Evolutionary conservation across 2,888 invertebrate genomes (phyloP).

Genomic region (Pteria penguin): DNA sequence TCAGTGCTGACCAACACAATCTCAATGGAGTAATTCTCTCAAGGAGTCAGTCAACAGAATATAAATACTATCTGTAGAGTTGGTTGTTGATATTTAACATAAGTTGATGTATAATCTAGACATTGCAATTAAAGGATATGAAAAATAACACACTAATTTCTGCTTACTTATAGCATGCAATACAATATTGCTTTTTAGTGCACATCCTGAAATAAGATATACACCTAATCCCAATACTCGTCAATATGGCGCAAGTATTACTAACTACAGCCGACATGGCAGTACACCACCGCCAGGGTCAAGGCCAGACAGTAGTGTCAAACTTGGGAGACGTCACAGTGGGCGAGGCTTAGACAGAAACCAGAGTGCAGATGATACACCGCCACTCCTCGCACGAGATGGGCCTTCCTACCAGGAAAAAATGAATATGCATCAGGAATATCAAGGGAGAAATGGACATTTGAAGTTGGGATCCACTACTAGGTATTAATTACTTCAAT

Average conservation of each 20-base stretch:
- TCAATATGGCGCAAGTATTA: constrained; percentile 35
- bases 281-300: constrained; percentile 34
- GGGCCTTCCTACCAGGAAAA: constrained; percentile 52
- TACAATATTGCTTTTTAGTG: constrained; percentile 15
- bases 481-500: too few species aligned
- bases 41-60: too few species aligned
- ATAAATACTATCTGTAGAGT: too few species aligned
- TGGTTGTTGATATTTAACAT: too few species aligned
- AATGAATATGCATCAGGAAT: constrained; percentile 66
- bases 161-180: too few species aligned
- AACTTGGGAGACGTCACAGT: constrained; percentile 28
- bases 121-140: too few species aligned
- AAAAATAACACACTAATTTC: too few species aligned
- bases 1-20: too few species aligned
- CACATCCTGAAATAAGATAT: constrained; percentile 13
- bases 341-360: constrained; percentile 36
- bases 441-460: constrained; percentile 66
- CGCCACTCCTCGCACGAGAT: constrained; percentile 56
- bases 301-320: constrained; percentile 46
- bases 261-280: constrained; percentile 54
- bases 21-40: too few species aligned
- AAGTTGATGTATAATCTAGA: too few species aligned
- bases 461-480: constrained; percentile 41
- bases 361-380: constrained; percentile 39
- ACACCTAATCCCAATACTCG: constrained; percentile 13